Evolutionary conservation across 2,888 invertebrate species (phyloP), one percentile per base, ranked within the genome.

Genomic region (Lepidochitona cinerea): DNA sequence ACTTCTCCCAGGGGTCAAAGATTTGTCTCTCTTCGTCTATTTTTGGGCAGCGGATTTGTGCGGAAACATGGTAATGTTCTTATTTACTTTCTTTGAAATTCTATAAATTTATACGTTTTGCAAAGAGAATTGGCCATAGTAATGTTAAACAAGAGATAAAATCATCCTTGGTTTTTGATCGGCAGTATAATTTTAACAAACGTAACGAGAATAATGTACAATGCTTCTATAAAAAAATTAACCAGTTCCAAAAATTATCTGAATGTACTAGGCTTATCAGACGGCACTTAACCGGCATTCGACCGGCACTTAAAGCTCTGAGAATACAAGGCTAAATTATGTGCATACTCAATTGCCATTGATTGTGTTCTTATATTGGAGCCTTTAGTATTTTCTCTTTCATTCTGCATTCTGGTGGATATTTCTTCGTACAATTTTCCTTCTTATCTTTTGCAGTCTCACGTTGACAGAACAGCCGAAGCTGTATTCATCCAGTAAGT

Each of bases 401-500:
- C 18, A n/a, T n/a, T n/a, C n/a, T n/a, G n/a, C n/a, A n/a, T n/a
- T n/a, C n/a, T n/a, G n/a, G n/a, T n/a, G n/a, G 41, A 18, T 41
- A 41, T 9, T 12, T 9, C 41, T 18, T 9, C 18, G 41, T 12
- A 41, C 9, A 41, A 1, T 49, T 7, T 49, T 49, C 3, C 7
- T 4, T 49, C 23, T 23, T 23, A n/a, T 5, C 7, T 49, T 23
- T 49, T 49, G 18, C 29, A 59, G 59, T 23, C 59, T 29, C 59
- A 59, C 32, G 29, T 29, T 4, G 59, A 59, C 59, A 23, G 26
- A 59, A 59, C 59, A 29, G 23, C 59, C 59, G 59, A 59, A 26
- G 59, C 59, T 59, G 59, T 29, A 14, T 59, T 59, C 9, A 18
- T 59, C 14, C 59, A 59, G 59, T 59, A 59, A 59, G 59, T 59